Conservation (phyloP, 2,113 vertebrate genomes). For the Tamias sibiricus region DNA sequence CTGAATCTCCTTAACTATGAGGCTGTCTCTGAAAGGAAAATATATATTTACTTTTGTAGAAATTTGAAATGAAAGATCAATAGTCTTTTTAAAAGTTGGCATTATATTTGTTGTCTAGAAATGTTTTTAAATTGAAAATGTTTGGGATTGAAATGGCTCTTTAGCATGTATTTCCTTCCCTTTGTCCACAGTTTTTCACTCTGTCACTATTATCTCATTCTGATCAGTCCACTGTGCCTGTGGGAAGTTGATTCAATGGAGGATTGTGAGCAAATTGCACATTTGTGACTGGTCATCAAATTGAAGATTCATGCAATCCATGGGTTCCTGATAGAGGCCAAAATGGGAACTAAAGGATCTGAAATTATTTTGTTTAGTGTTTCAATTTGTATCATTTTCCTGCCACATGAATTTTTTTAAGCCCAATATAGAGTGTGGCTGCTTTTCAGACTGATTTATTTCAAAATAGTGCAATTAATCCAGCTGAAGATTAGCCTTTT, state of each 20-base stretch:
- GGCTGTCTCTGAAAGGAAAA: neutral
- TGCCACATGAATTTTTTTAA: neutral
- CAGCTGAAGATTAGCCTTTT: neutral
- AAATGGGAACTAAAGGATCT: neutral
- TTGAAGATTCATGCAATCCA: neutral
- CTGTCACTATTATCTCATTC: neutral
- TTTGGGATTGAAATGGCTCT: neutral
- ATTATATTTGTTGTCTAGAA: constrained; percentile 32
- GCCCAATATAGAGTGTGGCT: neutral
- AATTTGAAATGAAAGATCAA: neutral
- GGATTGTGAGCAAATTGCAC: neutral
- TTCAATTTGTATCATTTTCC: constrained; percentile 25
- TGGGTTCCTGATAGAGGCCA: neutral
- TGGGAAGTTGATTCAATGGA: neutral
- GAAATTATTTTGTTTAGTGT: constrained; percentile 44
- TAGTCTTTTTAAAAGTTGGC: neutral
- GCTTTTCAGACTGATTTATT: neutral
- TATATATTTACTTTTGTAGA: neutral
- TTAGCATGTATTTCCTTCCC: neutral
- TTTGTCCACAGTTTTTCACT: neutral
- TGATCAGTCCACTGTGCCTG: neutral
- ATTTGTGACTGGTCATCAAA: neutral
- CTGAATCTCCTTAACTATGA: neutral
- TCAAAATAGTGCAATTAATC: neutral
- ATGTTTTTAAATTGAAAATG: constrained; percentile 15